Base-by-base conservation (phyloP, 1,140 invertebrate genomes). In the Babylonia areolata region DNA sequence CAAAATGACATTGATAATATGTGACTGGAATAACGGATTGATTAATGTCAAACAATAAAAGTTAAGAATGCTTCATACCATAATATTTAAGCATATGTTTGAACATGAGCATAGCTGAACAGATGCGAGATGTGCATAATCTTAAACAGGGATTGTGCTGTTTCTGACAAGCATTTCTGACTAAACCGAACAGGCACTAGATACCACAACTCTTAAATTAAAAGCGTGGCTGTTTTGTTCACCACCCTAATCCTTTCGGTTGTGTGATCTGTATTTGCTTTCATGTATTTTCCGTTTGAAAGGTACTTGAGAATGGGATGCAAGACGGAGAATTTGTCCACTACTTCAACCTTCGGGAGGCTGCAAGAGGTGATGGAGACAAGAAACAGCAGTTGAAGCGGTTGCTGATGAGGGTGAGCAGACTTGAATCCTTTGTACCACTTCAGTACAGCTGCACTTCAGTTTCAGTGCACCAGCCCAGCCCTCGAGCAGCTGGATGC, bases 231-330 rank as follows among this genome's bases (percentile, higher is more conserved):
- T 28, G 58, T 46, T 46, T 64, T 31, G 35, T 31, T 31, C n/a
- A 6, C 31, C 17, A 28, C 31, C 31, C 64, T 28, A 28, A 5
- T 73, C 28, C 11, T 64, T 6, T 64, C n/a, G 58, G 17, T 6
- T 20, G 17, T 6, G 58, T 6, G 5, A n/a, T 11, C 3, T 6
- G 17, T 23, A n/a, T 64, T 35, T 3, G 11, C 9, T 31, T 31
- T 12, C 11, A 11, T 35, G 69, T 40, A 81, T 58, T 15, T 82
- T 23, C 69, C 79, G 40, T 64, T 35, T 89, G 87, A n/a, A 79
- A 93, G 92, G 91, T 93, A 3, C 93, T 89, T 88, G 91, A 92
- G 80, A 93, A 93, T 91, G 93, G 93, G n/a, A 81, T 83, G 35
- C 40, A 84, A 39, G 88, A 90, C n/a, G 86, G 86, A 37, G 88